phyloP scores from a whole-genome alignment of 1,140 invertebrate genomes.

The Linepithema humile region DNA sequence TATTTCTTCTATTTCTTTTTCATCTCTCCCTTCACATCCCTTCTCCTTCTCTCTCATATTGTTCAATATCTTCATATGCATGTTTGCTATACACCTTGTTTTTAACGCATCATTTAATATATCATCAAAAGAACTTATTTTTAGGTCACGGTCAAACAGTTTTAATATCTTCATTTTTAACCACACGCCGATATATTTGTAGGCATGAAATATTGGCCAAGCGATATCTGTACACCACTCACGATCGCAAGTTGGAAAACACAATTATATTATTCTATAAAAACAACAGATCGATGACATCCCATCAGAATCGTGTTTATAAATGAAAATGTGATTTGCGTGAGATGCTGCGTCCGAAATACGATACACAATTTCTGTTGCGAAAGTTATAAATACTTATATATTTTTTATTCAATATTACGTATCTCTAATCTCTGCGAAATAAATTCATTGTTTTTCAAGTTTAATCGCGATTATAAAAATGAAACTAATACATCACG shows the following conservation, averaged over 20 bases:
- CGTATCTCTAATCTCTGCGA: neutral
- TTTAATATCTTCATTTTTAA: conserved; percentile 24
- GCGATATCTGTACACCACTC: neutral
- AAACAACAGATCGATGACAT: neutral
- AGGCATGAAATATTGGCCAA: neutral
- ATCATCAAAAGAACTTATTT: conserved; percentile 9
- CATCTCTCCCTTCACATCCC: neutral
- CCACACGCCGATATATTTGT: conserved; percentile 26
- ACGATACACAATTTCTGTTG: neutral
- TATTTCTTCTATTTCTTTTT: too few relatives aligned
- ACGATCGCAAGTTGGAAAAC: neutral
- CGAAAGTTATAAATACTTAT: neutral
- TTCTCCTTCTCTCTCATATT: neutral
- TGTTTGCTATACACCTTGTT: neutral
- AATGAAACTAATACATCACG: neutral
- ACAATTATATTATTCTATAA: neutral
- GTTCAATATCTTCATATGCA: neutral
- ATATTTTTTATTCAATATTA: neutral
- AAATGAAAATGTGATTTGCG: neutral
- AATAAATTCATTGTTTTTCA: neutral
- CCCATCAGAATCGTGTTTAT: neutral
- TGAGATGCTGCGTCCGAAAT: neutral
- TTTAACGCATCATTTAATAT: neutral
- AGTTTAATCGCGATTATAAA: neutral
- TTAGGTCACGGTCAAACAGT: conserved; percentile 18